Base-by-base conservation (phyloP, 2,797 vertebrate genomes). In the Lacerta agilis region DNA sequence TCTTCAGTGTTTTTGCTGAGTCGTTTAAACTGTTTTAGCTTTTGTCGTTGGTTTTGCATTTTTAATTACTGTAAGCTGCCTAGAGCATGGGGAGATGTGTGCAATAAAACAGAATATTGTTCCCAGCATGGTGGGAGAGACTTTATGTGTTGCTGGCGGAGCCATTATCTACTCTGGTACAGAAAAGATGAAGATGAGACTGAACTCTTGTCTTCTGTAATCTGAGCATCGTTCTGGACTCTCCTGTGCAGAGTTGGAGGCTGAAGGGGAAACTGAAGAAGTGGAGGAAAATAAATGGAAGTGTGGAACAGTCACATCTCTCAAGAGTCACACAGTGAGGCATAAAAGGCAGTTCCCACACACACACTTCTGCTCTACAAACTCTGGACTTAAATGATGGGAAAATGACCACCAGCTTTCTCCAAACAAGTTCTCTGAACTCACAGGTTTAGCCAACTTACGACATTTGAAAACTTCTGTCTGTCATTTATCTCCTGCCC, bases 21-120 rank as follows among this genome's bases (percentile, higher is more conserved):
- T 11, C 3, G 15, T 75, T 75, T 38, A 38, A 36, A 72, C 61
- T 83, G 43, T 36, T 33, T 27, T 58, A 18, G 49, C 4, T 55
- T 36, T 55, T 33, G 43, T 55, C 15, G 20, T 27, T 75, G 8
- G 49, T 85, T 75, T 29, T 85, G 41, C 72, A 41, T n/a, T 76
- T 76, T 85, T 36, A 85, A 85, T 75, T 85, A 18, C 23, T 75
- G 72, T n/a, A 29, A 61, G 36, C 72, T 29, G 55, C 55, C 83
- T 76, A 25, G 17, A 85, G 71, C 72, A 85, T 72, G 76, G 69
- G 25, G 49, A 58, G 55, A 76, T 61, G 36, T 76, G 18, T 75
- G 72, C 49, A 76, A 76, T 76, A 41, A 85, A 85, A 85, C 41
- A 10, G 29, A 85, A 38, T 76, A 29, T 76, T 76, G 49, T n/a